Evolutionary conservation across 2,888 invertebrate genomes (phyloP).

Genomic region (Augiades crinisus): DNA sequence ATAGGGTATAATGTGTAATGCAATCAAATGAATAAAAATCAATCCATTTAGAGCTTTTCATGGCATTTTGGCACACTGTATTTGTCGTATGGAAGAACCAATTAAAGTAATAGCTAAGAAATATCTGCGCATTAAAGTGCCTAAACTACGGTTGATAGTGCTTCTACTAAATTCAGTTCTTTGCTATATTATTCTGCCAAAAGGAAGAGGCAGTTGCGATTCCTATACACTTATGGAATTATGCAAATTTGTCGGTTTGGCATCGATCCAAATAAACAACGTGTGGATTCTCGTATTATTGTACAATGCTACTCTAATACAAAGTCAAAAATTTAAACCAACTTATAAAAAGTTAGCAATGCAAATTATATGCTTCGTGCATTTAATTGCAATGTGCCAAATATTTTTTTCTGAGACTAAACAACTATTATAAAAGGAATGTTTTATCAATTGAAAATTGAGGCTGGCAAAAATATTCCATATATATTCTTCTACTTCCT

Average conservation of each 20-base stretch:
- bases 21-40: conserved; percentile 6
- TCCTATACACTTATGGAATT: neutral
- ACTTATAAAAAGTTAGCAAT: conserved; percentile 16
- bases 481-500: neutral
- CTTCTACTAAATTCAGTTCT: conserved; percentile 7
- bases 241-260: neutral
- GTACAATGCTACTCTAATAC: conserved; percentile 12
- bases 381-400: conserved; percentile 15
- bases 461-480: conserved; percentile 13
- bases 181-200: neutral
- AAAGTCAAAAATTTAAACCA: conserved; percentile 15
- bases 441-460: conserved; percentile 13
- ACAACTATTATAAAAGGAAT: conserved; percentile 23
- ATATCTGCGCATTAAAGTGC: conserved; percentile 12
- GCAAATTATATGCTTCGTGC: conserved; percentile 7
- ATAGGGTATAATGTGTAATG: neutral
- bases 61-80: conserved; percentile 22
- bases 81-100: conserved; percentile 19
- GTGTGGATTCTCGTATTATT: conserved; percentile 4
- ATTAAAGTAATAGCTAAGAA: conserved; percentile 1
- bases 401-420: conserved; percentile 9
- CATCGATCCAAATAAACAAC: neutral
- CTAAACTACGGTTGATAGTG: conserved; percentile 10
- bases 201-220: neutral
- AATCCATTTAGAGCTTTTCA: neutral